phyloP scores from a whole-genome alignment of 2,888 invertebrate genomes.

The Seira musarum region DNA sequence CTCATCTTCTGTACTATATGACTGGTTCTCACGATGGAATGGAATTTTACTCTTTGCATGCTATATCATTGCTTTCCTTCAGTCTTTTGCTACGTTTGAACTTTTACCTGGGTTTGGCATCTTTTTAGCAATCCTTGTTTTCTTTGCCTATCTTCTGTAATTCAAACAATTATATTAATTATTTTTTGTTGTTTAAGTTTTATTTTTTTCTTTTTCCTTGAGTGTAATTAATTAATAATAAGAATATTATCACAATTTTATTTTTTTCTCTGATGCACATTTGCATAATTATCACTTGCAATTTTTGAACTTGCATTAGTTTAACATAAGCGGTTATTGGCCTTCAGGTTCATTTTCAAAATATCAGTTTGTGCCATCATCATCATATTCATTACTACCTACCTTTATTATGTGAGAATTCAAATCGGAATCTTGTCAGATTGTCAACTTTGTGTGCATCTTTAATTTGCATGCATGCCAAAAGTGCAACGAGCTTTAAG shows the following conservation, averaged over 20 bases:
- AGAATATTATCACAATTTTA: neutral
- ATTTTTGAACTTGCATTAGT: neutral
- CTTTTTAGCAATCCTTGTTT: slow-evolving; percentile 76
- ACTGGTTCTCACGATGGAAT: slow-evolving; percentile 67
- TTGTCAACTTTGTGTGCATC: too few relatives aligned
- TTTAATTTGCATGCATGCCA: too few relatives aligned
- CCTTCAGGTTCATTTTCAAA: too few relatives aligned
- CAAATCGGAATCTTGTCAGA: too few relatives aligned
- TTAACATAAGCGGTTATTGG: neutral
- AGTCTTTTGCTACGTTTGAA: slow-evolving; percentile 82
- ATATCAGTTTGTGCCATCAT: too few relatives aligned
- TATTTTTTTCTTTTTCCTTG: neutral
- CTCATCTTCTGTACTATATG: slow-evolving; percentile 50
- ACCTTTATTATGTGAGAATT: too few relatives aligned
- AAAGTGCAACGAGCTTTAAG: too few relatives aligned
- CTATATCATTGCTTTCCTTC: slow-evolving; percentile 82
- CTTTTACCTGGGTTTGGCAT: slow-evolving; percentile 83
- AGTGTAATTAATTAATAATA: neutral
- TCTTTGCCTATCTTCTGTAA: slow-evolving; percentile 67
- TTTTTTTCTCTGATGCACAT: neutral
- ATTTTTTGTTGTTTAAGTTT: neutral
- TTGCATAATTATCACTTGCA: slow-evolving; percentile 9
- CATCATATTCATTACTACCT: too few relatives aligned
- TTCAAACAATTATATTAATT: too few relatives aligned
- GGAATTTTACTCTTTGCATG: slow-evolving; percentile 77